Conservation (phyloP, 2,113 vertebrate species). For the Struthio camelus region DNA sequence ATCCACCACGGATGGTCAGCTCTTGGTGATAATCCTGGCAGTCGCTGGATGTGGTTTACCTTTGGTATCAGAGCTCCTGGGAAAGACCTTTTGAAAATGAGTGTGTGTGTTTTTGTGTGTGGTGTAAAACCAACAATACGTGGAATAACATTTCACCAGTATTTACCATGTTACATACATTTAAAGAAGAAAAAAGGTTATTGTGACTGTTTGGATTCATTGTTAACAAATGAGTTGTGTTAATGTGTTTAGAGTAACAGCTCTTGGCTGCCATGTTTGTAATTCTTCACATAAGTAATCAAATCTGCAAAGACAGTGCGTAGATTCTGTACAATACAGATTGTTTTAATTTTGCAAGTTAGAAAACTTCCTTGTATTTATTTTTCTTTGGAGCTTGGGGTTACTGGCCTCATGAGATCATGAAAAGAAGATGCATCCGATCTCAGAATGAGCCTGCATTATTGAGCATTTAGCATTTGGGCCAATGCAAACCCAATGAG, state of each 20-base stretch:
- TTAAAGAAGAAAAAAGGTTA: neutral
- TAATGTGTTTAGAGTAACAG: conserved; percentile 32
- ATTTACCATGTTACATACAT: neutral
- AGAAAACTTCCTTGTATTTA: neutral
- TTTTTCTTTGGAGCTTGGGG: neutral
- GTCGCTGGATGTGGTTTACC: neutral
- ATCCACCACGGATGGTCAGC: neutral
- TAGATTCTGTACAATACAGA: neutral
- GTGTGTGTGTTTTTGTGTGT: neutral
- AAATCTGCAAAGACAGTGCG: conserved; percentile 25
- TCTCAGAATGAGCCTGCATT: neutral
- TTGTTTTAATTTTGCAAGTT: neutral
- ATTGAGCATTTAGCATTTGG: neutral
- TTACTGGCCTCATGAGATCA: neutral
- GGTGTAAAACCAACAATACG: neutral
- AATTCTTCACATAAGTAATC: neutral
- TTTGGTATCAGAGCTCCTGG: neutral
- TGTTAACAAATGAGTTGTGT: neutral
- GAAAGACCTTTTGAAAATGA: neutral
- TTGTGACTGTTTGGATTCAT: neutral
- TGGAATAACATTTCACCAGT: neutral
- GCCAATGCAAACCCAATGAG: neutral
- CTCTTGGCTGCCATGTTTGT: neutral
- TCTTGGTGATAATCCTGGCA: neutral
- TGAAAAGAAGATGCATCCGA: neutral